A percentile compares a stretch with the other conserved stretches of the same genome.
Conservation (phyloP, 2,888 invertebrate genomes). For the Xanthia togata region DNA sequence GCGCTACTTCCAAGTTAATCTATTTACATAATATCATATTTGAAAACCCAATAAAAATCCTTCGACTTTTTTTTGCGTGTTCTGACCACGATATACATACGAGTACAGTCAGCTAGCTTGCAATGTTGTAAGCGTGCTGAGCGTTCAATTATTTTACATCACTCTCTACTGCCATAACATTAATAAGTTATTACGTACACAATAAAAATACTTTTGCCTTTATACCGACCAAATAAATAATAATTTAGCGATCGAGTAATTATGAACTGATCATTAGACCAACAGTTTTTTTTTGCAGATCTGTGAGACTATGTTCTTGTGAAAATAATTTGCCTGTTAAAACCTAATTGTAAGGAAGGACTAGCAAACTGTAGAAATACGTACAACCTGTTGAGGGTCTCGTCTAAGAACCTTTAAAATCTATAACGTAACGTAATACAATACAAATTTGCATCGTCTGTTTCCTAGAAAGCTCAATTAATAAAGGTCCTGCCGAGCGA, state of each 20-base stretch:
- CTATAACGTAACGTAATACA: neutral
- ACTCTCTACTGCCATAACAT: neutral
- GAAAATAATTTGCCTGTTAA: neutral
- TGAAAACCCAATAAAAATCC: no score
- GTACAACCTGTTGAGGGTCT: neutral
- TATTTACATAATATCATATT: no score
- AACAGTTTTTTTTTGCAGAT: neutral
- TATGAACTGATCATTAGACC: neutral
- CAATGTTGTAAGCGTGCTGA: neutral
- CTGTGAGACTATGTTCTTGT: neutral
- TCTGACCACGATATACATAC: no score
- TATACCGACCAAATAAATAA: neutral
- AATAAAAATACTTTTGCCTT: neutral
- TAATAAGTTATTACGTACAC: neutral
- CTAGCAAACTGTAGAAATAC: neutral
- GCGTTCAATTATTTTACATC: neutral
- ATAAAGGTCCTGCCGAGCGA: slow-evolving; percentile 20
- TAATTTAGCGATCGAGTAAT: neutral
- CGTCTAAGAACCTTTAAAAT: neutral
- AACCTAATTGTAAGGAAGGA: neutral
- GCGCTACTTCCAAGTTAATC: no score
- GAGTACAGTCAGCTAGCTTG: neutral
- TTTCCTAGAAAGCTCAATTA: slow-evolving; percentile 30
- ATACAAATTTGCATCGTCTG: slow-evolving; percentile 15
- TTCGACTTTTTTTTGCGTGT: no score